phyloP scores from a whole-genome alignment of 2,888 invertebrate species.

The Dinocampus coccinellae region DNA sequence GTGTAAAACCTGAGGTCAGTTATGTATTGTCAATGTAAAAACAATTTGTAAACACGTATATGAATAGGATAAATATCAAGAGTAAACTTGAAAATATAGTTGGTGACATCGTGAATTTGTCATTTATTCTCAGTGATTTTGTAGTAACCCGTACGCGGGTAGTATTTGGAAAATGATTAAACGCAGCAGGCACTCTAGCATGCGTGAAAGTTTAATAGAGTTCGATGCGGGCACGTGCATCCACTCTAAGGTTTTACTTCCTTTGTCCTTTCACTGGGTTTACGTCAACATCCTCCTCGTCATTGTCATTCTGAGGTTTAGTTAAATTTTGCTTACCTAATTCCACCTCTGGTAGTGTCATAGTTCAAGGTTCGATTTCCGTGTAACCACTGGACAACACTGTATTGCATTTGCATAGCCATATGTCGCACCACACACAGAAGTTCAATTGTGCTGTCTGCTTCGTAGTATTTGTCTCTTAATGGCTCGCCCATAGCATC shows the following conservation, averaged over 20 bases:
- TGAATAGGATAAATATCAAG: too few relatives aligned
- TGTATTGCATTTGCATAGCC: constrained; percentile 71
- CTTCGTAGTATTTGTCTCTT: constrained; percentile 78
- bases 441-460: constrained; percentile 78
- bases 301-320: constrained; percentile 22
- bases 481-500: constrained; percentile 77
- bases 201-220: constrained; percentile 8
- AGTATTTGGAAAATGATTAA: constrained; percentile 14
- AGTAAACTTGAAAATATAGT: not conserved
- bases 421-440: constrained; percentile 74
- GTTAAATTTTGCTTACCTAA: constrained; percentile 70
- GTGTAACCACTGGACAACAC: constrained; percentile 76
- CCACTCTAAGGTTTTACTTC: not conserved
- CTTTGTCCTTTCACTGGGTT: not conserved
- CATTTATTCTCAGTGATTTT: not conserved
- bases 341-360: constrained; percentile 77
- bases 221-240: not conserved
- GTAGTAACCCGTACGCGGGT: not conserved
- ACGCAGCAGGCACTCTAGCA: not conserved
- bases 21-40: too few relatives aligned
- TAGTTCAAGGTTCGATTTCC: constrained; percentile 76
- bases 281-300: not conserved
- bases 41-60: too few relatives aligned
- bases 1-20: not conserved
- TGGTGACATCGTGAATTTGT: not conserved